phyloP scores from a whole-genome alignment of 2,113 vertebrate genomes.

The Lontra canadensis region DNA sequence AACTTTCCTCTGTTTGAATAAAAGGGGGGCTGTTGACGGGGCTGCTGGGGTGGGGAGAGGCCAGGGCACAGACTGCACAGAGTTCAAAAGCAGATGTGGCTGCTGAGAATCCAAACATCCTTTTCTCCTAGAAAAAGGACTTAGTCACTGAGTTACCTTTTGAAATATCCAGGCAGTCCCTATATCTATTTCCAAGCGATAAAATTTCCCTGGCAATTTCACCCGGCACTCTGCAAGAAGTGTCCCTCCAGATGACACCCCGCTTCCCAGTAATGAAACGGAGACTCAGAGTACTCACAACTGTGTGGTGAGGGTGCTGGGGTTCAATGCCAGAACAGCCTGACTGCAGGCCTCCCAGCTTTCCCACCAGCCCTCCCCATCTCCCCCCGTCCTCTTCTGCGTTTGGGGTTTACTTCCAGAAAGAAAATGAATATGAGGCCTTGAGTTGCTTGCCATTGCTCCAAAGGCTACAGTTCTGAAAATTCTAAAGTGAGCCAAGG shows the following conservation, averaged over 20 bases:
- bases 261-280: background rate
- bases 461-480: background rate
- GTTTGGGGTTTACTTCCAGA: background rate
- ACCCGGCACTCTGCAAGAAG: background rate
- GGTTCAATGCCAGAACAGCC: background rate
- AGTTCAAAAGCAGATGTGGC: slow-evolving; percentile 78
- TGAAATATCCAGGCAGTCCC: slow-evolving; percentile 20
- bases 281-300: background rate
- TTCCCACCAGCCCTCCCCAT: background rate
- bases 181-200: background rate
- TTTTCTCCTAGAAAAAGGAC: slow-evolving; percentile 60
- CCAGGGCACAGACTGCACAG: slow-evolving; percentile 49
- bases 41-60: background rate
- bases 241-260: fast-evolving
- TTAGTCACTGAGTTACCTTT: background rate
- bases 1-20: slow-evolving; percentile 79
- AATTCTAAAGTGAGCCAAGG: background rate
- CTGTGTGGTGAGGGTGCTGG: background rate
- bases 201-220: background rate
- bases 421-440: background rate
- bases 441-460: background rate
- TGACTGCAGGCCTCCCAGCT: no score
- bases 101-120: slow-evolving; percentile 49
- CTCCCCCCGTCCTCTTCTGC: background rate
- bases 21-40: background rate